Conservation (phyloP, 2,797 vertebrate species). For the Aplochiton taeniatus region DNA sequence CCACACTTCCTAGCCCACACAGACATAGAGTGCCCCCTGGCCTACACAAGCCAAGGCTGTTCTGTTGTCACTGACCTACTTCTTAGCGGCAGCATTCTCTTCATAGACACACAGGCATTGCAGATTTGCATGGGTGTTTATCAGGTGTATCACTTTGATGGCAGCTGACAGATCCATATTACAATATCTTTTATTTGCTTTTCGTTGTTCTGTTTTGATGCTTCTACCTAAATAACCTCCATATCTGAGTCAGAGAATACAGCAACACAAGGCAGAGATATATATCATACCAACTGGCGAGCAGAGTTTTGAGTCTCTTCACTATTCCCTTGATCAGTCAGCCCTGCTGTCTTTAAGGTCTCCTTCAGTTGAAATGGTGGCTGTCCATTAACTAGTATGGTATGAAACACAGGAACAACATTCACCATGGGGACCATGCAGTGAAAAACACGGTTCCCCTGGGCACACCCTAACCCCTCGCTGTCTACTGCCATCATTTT, state of each 20-base stretch:
- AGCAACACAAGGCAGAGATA: not conserved
- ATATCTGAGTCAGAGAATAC: conserved; percentile 21
- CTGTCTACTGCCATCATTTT: conserved; percentile 20
- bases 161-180: conserved; percentile 1
- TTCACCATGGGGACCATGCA: conserved; percentile 1
- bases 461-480: not conserved
- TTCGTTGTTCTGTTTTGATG: conserved; percentile 3
- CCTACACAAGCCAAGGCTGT: conserved; percentile 12
- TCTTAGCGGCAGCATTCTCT: not conserved
- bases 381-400: conserved; percentile 5
- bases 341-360: conserved; percentile 55
- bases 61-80: not conserved
- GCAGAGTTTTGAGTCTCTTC: conserved; percentile 49
- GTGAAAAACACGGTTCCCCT: not conserved
- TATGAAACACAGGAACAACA: conserved; percentile 2
- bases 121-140: not conserved
- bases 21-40: conserved; percentile 23
- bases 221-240: conserved; percentile 1
- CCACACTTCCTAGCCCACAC: conserved; percentile 9
- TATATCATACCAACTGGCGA: conserved; percentile 27
- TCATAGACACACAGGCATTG: not conserved
- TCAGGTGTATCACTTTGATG: conserved; percentile 3
- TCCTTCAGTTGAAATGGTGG: conserved; percentile 12
- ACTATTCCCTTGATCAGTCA: conserved; percentile 50
- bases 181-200: not conserved